These are phyloP conservation scores for Anolis apletophallus DNA, from an alignment of 2,797 vertebrate species.

Conservation along the genomic window DNA sequence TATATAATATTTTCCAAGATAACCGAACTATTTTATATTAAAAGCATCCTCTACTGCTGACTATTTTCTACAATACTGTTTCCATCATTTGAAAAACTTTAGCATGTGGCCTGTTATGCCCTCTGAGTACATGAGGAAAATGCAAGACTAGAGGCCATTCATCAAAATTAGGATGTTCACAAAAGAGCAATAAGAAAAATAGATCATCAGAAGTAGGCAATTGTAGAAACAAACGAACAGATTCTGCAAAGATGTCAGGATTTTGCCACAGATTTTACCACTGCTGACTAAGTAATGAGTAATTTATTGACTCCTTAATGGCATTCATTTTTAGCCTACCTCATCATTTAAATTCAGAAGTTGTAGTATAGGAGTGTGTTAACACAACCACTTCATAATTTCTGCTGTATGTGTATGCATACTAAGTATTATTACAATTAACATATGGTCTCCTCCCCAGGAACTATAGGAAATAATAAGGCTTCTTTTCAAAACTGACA, in stretches of 20 bases:
- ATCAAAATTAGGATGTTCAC: constrained; percentile 3
- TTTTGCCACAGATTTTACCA: background rate
- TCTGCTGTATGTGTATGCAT: no score
- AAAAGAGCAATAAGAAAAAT: constrained; percentile 1
- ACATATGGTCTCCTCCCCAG: background rate
- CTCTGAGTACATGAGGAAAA: background rate
- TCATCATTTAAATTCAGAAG: background rate
- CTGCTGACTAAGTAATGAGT: background rate
- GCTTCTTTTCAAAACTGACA: no score
- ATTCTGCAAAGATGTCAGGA: background rate
- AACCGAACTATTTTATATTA: constrained; percentile 67
- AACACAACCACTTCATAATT: no score
- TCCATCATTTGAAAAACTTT: constrained; percentile 23
- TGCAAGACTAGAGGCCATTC: constrained; percentile 4
- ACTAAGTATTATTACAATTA: no score
- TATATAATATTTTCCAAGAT: constrained; percentile 62
- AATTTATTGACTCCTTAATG: background rate
- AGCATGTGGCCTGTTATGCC: constrained; percentile 4
- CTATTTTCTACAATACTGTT: constrained; percentile 55
- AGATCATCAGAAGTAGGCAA: background rate
- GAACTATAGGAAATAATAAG: background rate
- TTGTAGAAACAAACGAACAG: background rate
- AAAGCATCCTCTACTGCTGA: constrained; percentile 69
- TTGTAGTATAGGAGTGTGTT: background rate
- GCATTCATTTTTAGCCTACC: background rate